phyloP scores from a whole-genome alignment of 2,113 vertebrate species.

The Chloropsis hardwickii region DNA sequence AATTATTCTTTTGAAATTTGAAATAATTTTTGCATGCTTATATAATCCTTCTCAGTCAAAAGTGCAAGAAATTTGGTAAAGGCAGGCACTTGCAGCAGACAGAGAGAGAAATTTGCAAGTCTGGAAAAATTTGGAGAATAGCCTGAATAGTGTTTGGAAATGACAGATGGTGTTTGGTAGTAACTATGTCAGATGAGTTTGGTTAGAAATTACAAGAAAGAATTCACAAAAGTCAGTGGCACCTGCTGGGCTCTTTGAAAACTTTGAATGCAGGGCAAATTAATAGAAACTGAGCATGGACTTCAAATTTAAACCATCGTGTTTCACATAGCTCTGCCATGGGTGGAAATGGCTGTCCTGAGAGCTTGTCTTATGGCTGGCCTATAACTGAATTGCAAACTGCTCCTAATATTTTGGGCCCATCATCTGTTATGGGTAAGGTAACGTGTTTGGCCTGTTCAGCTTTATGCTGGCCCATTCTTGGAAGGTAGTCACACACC shows the following conservation, averaged over 20 bases:
- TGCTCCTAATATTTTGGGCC: background rate
- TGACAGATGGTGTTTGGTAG: background rate
- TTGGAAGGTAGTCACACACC: background rate
- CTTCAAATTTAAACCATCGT: background rate
- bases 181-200: background rate
- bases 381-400: background rate
- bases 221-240: background rate
- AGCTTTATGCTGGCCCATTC: fast-evolving
- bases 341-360: background rate
- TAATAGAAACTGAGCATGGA: background rate
- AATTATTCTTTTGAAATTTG: background rate
- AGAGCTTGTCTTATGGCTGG: background rate
- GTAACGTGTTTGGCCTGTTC: background rate
- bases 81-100: background rate
- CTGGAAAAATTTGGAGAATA: background rate
- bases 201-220: background rate
- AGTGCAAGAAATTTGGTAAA: background rate
- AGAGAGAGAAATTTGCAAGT: background rate
- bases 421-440: background rate
- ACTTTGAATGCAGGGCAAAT: background rate
- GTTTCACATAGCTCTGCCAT: background rate
- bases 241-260: background rate
- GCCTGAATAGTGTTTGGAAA: background rate
- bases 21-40: background rate
- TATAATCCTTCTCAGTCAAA: background rate